A percentile compares a stretch with the other conserved stretches of the same genome.
Conservation (phyloP, 2,888 invertebrate genomes). For the Lepidonotus clava region DNA sequence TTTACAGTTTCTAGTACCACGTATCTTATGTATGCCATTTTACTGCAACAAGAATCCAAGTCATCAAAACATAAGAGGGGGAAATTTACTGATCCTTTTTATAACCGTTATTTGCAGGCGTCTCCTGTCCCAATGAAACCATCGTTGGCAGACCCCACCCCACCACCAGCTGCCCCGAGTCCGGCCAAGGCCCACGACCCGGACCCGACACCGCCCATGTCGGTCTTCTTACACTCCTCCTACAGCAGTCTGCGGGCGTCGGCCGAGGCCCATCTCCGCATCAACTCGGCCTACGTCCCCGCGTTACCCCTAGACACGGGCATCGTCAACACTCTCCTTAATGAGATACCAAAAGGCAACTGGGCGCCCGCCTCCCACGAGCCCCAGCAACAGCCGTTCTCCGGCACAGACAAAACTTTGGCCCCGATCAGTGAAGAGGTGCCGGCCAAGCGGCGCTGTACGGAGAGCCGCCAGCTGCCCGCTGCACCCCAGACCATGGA, state of each 20-base stretch:
- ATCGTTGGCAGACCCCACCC: too few relatives aligned
- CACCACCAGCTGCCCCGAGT: not conserved
- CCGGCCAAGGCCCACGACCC: not conserved
- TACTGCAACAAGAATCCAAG: too few relatives aligned
- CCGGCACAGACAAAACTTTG: not conserved
- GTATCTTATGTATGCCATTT: too few relatives aligned
- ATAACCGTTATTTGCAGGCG: too few relatives aligned
- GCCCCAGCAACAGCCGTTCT: not conserved
- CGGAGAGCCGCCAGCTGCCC: not conserved
- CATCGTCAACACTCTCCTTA: not conserved
- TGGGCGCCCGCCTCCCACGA: too few relatives aligned
- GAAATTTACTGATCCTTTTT: too few relatives aligned
- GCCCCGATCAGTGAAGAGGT: not conserved
- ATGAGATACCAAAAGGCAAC: too few relatives aligned
- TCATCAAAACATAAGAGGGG: too few relatives aligned
- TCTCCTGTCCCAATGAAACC: too few relatives aligned
- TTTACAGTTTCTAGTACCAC: too few relatives aligned
- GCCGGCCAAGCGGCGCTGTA: not conserved
- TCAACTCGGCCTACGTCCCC: not conserved
- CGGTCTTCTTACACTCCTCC: not conserved
- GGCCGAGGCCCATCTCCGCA: not conserved
- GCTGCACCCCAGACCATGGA: too few relatives aligned
- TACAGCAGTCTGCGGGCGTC: not conserved
- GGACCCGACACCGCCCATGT: not conserved
- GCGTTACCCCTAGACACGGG: not conserved